Conservation (phyloP, 1,140 invertebrate genomes). For the Drosophila malerkotliana region DNA sequence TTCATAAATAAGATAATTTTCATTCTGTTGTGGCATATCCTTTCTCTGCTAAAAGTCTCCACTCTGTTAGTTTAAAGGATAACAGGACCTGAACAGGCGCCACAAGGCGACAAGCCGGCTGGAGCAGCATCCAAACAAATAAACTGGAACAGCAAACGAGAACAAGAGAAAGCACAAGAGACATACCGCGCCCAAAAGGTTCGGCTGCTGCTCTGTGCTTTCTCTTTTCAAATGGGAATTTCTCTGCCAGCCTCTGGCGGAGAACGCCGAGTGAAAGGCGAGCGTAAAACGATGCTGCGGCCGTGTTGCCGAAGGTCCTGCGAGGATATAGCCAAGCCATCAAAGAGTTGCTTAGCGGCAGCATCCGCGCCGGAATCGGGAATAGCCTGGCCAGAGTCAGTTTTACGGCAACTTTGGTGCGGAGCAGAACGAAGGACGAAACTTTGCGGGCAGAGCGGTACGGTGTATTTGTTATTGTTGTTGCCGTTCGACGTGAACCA, state of each 20-base stretch:
- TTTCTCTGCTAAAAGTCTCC: constrained; percentile 52
- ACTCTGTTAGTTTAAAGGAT: constrained; percentile 29
- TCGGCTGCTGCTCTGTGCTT: neutral
- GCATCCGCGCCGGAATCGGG: constrained; percentile 43
- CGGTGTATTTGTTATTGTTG: constrained; percentile 23
- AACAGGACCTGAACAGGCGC: constrained; percentile 29
- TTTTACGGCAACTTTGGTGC: constrained; percentile 69
- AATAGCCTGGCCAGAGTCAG: constrained; percentile 46
- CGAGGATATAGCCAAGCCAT: constrained; percentile 21
- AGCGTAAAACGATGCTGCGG: constrained; percentile 33
- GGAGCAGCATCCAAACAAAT: constrained; percentile 5
- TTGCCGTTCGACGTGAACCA: constrained; percentile 1
- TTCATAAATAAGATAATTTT: too few species aligned
- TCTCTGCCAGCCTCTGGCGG: neutral
- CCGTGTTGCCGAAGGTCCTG: constrained; percentile 21
- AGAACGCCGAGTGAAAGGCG: neutral
- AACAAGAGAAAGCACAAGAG: constrained; percentile 4
- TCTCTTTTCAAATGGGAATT: constrained; percentile 14
- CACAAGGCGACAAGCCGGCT: constrained; percentile 57
- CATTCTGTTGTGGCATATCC: neutral
- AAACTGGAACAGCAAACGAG: constrained; percentile 6
- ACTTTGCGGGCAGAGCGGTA: constrained; percentile 23
- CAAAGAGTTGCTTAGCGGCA: constrained; percentile 56
- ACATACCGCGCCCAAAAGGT: constrained; percentile 56
- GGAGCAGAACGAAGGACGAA: constrained; percentile 50